phyloP scores from a whole-genome alignment of 2,113 vertebrate species.

The Proteles cristata region DNA sequence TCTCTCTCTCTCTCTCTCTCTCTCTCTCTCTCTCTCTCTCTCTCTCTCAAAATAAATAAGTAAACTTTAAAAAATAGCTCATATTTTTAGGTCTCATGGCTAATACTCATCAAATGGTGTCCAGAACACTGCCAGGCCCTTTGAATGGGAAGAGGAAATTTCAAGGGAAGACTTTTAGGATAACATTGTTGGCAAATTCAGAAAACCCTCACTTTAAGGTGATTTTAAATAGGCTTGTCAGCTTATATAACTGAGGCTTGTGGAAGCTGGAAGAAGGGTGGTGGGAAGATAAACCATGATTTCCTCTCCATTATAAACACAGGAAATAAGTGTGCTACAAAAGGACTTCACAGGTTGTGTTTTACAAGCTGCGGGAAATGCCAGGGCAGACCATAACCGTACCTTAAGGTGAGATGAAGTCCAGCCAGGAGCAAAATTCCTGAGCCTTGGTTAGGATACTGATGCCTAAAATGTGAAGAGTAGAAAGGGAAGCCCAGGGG shows the following conservation, averaged over 20 bases:
- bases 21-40: too few relatives aligned
- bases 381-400: not conserved
- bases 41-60: too few relatives aligned
- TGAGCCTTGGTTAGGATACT: not conserved
- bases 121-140: not conserved
- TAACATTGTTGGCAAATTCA: not conserved
- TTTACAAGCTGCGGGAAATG: conserved; percentile 43
- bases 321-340: not conserved
- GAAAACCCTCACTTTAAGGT: not conserved
- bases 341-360: not conserved
- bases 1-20: too few relatives aligned
- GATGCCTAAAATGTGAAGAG: not conserved
- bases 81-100: not conserved
- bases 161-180: not conserved
- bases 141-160: not conserved
- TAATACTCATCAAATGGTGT: not conserved
- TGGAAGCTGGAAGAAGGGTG: not conserved
- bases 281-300: not conserved
- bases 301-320: not conserved
- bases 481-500: not conserved
- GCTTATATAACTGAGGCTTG: not conserved
- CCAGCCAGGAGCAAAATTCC: not conserved
- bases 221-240: not conserved
- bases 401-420: not conserved
- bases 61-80: not conserved